Conservation (phyloP, 2,797 vertebrate genomes). For the Microctenopoma lineatum region DNA sequence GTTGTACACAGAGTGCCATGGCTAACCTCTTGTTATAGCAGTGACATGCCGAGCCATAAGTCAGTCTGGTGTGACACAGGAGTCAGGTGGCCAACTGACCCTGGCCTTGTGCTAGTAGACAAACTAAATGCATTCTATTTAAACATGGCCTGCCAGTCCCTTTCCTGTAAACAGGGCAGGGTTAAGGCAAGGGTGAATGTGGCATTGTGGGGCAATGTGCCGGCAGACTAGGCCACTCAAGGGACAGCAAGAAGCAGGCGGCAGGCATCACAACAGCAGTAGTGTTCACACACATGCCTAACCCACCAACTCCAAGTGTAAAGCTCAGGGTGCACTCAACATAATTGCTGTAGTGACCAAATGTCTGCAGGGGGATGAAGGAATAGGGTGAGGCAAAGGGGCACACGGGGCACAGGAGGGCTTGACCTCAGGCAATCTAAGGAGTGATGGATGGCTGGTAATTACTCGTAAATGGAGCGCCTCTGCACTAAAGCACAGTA, state of each 20-base stretch:
- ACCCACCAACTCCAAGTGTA: constrained; percentile 80
- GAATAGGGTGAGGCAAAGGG: constrained; percentile 69
- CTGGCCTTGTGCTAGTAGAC: constrained; percentile 79
- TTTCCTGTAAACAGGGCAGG: constrained; percentile 76
- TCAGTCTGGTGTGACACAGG: constrained; percentile 73
- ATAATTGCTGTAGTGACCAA: constrained; percentile 86
- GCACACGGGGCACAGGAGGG: constrained; percentile 77
- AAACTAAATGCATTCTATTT: constrained; percentile 86
- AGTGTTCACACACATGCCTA: constrained; percentile 73
- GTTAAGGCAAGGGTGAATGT: constrained; percentile 82
- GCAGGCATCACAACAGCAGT: constrained; percentile 76
- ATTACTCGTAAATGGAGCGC: constrained; percentile 88
- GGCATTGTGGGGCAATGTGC: constrained; percentile 79
- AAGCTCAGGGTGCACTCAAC: constrained; percentile 80
- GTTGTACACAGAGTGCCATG: constrained; percentile 63
- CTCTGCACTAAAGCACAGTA: constrained; percentile 81
- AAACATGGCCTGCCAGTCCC: constrained; percentile 76
- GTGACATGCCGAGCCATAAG: constrained; percentile 75
- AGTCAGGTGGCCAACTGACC: constrained; percentile 82
- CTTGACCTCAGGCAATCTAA: constrained; percentile 86
- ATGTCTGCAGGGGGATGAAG: constrained; percentile 78
- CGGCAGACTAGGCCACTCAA: constrained; percentile 68
- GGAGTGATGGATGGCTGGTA: constrained; percentile 88
- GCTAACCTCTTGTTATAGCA: constrained; percentile 79
- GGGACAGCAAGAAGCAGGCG: constrained; percentile 72